These are phyloP conservation scores for Notothenia rossii DNA, from an alignment of 2,113 vertebrate genomes.

Conservation along the genomic window DNA sequence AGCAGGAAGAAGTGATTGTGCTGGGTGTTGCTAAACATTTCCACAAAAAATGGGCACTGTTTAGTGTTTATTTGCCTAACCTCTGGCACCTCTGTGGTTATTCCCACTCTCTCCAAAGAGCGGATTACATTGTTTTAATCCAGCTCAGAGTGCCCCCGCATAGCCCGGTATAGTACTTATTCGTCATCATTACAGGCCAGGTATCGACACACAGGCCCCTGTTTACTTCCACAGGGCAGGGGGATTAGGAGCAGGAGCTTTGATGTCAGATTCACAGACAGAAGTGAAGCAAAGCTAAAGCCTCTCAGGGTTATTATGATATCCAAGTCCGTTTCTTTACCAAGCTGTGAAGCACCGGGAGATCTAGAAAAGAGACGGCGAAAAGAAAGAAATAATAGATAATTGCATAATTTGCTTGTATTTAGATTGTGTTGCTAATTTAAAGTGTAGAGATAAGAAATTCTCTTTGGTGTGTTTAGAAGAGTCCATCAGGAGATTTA, in stretches of 20 bases:
- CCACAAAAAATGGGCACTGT: constrained; percentile 37
- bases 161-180: constrained; percentile 31
- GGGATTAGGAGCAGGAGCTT: constrained; percentile 74
- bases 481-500: constrained; percentile 17
- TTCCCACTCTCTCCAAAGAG: constrained; percentile 54
- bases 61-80: constrained; percentile 72
- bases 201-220: constrained; percentile 57
- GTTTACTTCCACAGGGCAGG: constrained; percentile 68
- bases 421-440: constrained; percentile 8
- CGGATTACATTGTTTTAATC: constrained; percentile 81
- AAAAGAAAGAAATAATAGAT: constrained; percentile 5
- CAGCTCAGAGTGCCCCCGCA: constrained; percentile 63
- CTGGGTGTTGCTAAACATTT: constrained; percentile 21
- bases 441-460: constrained; percentile 5
- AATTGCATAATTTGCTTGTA: constrained; percentile 20
- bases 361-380: background rate
- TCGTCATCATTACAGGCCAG: constrained; percentile 53
- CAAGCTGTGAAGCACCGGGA: constrained; percentile 19
- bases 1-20: constrained; percentile 1
- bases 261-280: constrained; percentile 76
- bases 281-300: constrained; percentile 51
- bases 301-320: constrained; percentile 61
- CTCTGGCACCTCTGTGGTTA: constrained; percentile 49
- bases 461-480: constrained; percentile 23
- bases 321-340: constrained; percentile 53